A percentile compares a stretch with the other conserved stretches of the same genome.
phyloP scores from a whole-genome alignment of 2,888 invertebrate species.

The Pterostichus niger region DNA sequence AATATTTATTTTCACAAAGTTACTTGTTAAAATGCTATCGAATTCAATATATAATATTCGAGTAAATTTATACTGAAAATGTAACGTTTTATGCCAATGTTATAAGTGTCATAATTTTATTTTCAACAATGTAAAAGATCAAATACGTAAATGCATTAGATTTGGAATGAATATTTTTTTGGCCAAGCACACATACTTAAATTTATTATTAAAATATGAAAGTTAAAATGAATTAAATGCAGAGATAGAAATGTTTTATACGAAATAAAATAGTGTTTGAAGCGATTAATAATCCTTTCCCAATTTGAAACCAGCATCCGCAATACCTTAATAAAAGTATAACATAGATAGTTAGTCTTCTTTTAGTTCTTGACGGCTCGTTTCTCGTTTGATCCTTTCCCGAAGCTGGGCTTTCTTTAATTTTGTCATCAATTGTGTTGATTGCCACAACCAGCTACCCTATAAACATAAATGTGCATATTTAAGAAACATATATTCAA shows the following conservation, averaged over 20 bases:
- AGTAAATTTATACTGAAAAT: no score
- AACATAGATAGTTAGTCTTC: conserved; percentile 64
- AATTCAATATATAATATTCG: no score
- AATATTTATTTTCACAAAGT: no score
- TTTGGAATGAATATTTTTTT: neutral
- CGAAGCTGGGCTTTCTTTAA: conserved; percentile 89
- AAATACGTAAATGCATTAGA: neutral
- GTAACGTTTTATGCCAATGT: no score
- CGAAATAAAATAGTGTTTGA: neutral
- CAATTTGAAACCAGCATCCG: neutral
- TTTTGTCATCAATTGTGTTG: conserved; percentile 92
- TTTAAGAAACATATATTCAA: no score
- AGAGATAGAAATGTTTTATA: neutral
- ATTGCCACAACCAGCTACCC: conserved; percentile 95
- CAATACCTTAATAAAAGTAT: neutral
- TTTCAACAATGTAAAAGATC: no score
- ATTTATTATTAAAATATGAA: neutral
- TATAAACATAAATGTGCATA: conserved; percentile 72
- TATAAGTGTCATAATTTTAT: no score
- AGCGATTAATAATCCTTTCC: conserved; percentile 19
- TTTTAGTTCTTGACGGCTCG: conserved; percentile 70
- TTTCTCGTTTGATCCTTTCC: conserved; percentile 82
- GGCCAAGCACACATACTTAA: neutral
- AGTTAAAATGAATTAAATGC: conserved; percentile 6
- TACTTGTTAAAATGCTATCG: no score